A percentile compares a stretch with the other conserved stretches of the same genome.
Evolutionary conservation across 2,888 invertebrate genomes (phyloP).

Genomic region (Tetheella fluctuosa): DNA sequence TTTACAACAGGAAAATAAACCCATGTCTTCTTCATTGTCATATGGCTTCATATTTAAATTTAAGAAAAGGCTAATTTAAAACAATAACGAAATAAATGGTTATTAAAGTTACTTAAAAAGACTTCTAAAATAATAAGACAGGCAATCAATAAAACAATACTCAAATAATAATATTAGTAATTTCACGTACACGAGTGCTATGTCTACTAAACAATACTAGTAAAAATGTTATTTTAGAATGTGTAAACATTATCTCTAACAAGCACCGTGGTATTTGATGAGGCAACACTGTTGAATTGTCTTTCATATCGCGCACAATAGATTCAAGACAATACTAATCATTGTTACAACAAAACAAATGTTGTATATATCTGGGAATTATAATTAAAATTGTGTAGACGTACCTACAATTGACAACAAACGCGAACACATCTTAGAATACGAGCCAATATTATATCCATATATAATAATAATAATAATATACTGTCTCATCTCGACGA

Average conservation of each 20-base stretch:
- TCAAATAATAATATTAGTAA: background rate
- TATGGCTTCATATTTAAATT: no score
- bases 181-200: background rate
- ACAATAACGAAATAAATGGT: no score
- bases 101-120: no score
- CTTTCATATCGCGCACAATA: slow-evolving; percentile 28
- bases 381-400: background rate
- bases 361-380: background rate
- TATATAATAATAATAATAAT: background rate
- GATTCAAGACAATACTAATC: slow-evolving; percentile 25
- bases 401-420: no score
- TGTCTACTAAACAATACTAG: background rate
- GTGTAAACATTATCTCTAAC: slow-evolving; percentile 26
- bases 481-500: no score
- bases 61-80: no score
- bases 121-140: background rate
- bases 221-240: slow-evolving; percentile 14
- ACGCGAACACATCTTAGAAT: no score
- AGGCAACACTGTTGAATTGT: slow-evolving; percentile 31
- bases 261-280: slow-evolving; percentile 28
- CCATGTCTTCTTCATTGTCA: no score
- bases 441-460: background rate
- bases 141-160: background rate
- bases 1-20: no score
- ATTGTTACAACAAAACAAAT: slow-evolving; percentile 24